A percentile compares a stretch with the other conserved stretches of the same genome.
Conservation (phyloP, 2,888 invertebrate genomes). For the Drosophila fulvimacula region DNA sequence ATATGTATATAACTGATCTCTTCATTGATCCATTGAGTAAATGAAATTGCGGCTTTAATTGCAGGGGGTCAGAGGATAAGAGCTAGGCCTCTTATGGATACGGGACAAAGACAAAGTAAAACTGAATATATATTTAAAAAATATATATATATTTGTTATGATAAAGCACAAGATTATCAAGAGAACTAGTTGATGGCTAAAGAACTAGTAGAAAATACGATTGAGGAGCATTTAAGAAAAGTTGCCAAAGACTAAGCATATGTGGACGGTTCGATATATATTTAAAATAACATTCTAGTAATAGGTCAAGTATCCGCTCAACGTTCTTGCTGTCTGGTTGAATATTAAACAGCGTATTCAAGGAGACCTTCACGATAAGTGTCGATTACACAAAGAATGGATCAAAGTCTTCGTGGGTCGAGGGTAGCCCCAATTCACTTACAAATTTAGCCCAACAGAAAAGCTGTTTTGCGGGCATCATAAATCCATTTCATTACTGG, state of each 20-base stretch:
- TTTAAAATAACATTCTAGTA: neutral
- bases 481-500: slow-evolving; percentile 29
- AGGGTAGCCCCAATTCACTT: neutral
- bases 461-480: slow-evolving; percentile 2
- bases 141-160: too few relatives aligned
- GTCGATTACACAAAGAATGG: neutral
- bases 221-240: neutral
- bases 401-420: too few relatives aligned
- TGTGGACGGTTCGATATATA: neutral
- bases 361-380: too few relatives aligned
- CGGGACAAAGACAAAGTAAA: too few relatives aligned
- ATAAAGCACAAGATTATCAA: too few relatives aligned
- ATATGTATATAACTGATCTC: neutral
- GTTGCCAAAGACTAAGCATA: neutral
- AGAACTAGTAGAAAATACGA: too few relatives aligned
- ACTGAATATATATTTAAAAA: too few relatives aligned
- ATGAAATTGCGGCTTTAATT: neutral
- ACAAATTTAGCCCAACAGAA: neutral
- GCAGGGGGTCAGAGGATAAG: neutral
- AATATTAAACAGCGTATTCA: too few relatives aligned
- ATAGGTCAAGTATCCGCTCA: too few relatives aligned
- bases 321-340: too few relatives aligned
- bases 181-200: too few relatives aligned
- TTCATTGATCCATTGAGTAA: too few relatives aligned
- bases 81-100: neutral